A percentile compares a stretch with the other conserved stretches of the same genome.
Conservation (phyloP, 2,113 vertebrate species). For the Podiceps cristatus region DNA sequence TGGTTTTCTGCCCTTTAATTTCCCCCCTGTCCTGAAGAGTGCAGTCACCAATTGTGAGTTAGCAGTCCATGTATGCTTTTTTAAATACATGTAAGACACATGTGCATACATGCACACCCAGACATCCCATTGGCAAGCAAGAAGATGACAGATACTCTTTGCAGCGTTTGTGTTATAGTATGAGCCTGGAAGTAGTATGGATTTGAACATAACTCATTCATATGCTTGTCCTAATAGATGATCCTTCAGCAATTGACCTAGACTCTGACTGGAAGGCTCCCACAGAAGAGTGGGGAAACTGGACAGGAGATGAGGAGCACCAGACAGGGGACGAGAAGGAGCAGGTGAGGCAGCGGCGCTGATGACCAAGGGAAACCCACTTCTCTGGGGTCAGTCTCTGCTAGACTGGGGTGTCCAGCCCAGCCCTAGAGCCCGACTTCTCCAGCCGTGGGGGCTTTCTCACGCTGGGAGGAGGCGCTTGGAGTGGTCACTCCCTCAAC, state of each 20-base stretch:
- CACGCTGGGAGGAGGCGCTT: background rate
- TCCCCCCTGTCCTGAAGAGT: background rate
- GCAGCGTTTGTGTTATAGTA: background rate
- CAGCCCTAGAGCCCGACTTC: background rate
- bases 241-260: slow-evolving; percentile 37
- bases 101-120: background rate
- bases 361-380: background rate
- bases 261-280: slow-evolving; percentile 74
- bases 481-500: background rate
- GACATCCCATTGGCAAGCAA: background rate
- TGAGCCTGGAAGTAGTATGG: background rate
- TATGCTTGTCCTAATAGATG: slow-evolving; percentile 9
- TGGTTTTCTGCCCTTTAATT: background rate
- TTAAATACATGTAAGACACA: background rate
- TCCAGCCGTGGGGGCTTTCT: accelerated
- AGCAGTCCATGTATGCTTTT: background rate
- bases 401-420: background rate
- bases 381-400: background rate
- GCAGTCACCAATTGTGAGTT: background rate
- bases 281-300: slow-evolving; percentile 70
- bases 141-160: background rate
- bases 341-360: background rate
- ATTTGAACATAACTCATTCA: background rate
- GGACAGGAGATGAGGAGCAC: slow-evolving; percentile 57
- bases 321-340: background rate